A percentile compares a stretch with the other conserved stretches of the same genome.
Conservation (phyloP, 2,797 vertebrate species). For the Lutjanus campechanus region DNA sequence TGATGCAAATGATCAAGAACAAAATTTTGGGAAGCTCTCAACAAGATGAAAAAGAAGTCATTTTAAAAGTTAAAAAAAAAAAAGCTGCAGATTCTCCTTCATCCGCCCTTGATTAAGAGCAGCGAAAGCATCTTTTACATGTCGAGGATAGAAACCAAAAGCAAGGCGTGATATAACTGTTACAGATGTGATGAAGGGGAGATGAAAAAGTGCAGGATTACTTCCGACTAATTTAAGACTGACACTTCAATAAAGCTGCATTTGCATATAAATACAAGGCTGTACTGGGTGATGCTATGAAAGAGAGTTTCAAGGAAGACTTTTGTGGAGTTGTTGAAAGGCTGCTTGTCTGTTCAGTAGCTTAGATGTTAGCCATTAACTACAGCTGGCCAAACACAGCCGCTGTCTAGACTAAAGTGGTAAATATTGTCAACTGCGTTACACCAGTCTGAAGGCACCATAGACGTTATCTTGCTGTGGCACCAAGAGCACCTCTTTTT, state of each 20-base stretch:
- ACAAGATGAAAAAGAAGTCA: neutral
- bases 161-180: neutral
- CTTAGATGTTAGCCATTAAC: slow-evolving; percentile 26
- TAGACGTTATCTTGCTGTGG: neutral
- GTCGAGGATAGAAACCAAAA: slow-evolving; percentile 9
- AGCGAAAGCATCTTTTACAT: neutral
- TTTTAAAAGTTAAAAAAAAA: slow-evolving; percentile 7
- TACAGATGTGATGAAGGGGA: slow-evolving; percentile 32
- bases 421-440: slow-evolving; percentile 21
- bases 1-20: slow-evolving; percentile 13
- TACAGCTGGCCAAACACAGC: slow-evolving; percentile 49
- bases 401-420: slow-evolving; percentile 33
- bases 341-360: slow-evolving; percentile 7
- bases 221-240: slow-evolving; percentile 17
- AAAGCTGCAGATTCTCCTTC: slow-evolving; percentile 29
- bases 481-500: too few species aligned
- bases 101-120: neutral
- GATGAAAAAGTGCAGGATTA: slow-evolving; percentile 23
- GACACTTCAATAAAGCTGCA: slow-evolving; percentile 35
- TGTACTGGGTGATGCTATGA: neutral
- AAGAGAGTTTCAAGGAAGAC: slow-evolving; percentile 8
- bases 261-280: slow-evolving; percentile 43
- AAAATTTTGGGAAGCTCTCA: slow-evolving; percentile 12
- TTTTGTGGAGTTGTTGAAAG: slow-evolving; percentile 10
- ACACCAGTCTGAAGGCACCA: neutral